Percentiles rank a stretch among this genome's conserved stretches.
These are phyloP conservation scores for Schizaphis graminum DNA, from an alignment of 2,888 invertebrate genomes.

Conservation along the genomic window DNA sequence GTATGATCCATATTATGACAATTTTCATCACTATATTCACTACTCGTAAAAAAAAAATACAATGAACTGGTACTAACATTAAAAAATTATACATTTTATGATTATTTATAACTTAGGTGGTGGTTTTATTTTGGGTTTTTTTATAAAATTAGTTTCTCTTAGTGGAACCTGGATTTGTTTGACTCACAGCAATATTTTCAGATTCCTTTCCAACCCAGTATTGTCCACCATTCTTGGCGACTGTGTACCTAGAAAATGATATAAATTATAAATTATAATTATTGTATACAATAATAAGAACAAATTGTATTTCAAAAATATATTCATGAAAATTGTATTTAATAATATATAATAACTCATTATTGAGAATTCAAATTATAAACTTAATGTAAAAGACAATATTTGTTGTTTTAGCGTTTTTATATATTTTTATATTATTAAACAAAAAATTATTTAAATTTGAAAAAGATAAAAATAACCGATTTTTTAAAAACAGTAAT, in stretches of 20 bases:
- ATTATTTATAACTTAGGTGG: background rate
- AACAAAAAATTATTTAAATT: too few species aligned
- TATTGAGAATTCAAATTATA: background rate
- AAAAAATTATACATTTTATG: background rate
- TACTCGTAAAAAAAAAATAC: conserved; percentile 20
- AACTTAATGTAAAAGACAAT: background rate
- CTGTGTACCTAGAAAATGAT: conserved; percentile 76
- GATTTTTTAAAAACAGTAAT: too few species aligned
- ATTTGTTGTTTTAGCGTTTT: background rate
- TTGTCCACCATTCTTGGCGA: conserved; percentile 79
- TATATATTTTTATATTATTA: background rate
- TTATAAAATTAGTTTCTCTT: conserved; percentile 23
- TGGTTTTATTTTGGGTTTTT: background rate
- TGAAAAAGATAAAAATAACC: too few species aligned
- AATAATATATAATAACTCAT: background rate
- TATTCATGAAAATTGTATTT: too few species aligned
- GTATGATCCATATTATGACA: background rate
- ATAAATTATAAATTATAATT: background rate
- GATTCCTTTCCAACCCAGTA: conserved; percentile 81
- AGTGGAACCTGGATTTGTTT: background rate
- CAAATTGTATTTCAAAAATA: background rate
- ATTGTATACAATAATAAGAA: background rate
- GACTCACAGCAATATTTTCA: conserved; percentile 68
- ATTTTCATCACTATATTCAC: background rate
- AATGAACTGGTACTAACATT: conserved; percentile 7